A percentile compares a stretch with the other conserved stretches of the same genome.
These are phyloP conservation scores for Anomalospiza imberbis DNA, from an alignment of 2,797 vertebrate genomes.

Conservation along the genomic window DNA sequence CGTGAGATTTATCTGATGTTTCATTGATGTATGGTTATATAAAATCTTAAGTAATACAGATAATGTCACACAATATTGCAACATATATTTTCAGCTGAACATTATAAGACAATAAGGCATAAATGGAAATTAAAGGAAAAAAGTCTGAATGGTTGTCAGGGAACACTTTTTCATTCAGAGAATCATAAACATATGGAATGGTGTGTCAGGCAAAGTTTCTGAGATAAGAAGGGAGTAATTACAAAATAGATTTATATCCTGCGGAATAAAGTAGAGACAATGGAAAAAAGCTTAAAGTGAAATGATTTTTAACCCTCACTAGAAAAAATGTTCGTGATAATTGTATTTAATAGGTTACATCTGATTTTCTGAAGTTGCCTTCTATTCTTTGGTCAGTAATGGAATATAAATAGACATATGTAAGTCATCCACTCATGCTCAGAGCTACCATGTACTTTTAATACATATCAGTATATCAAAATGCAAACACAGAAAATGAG, in stretches of 20 bases:
- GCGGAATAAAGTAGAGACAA: slow-evolving; percentile 66
- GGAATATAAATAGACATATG: slow-evolving; percentile 9
- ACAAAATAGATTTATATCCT: slow-evolving; percentile 77
- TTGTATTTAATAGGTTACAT: slow-evolving; percentile 33
- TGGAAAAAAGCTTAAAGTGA: slow-evolving; percentile 66
- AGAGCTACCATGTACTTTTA: slow-evolving; percentile 20
- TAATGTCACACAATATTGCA: slow-evolving; percentile 82
- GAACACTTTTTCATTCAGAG: slow-evolving; percentile 79
- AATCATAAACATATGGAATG: slow-evolving; percentile 82
- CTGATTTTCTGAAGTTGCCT: slow-evolving; percentile 47
- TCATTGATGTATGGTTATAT: slow-evolving; percentile 78
- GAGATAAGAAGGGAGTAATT: slow-evolving; percentile 75
- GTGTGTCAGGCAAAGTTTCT: slow-evolving; percentile 78
- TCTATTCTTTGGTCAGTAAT: slow-evolving; percentile 10
- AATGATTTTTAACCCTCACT: slow-evolving; percentile 66
- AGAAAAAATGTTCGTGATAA: slow-evolving; percentile 59
- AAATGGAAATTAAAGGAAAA: slow-evolving; percentile 80
- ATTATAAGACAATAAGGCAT: slow-evolving; percentile 81
- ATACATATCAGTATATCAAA: slow-evolving; percentile 19
- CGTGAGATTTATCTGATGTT: slow-evolving; percentile 77
- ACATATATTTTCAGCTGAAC: slow-evolving; percentile 80
- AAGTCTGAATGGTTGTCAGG: slow-evolving; percentile 76
- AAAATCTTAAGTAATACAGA: slow-evolving; percentile 83
- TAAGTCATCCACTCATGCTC: not conserved
- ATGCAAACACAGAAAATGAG: not conserved